Percentiles rank a stretch among this genome's conserved stretches.
These are phyloP conservation scores for Exocentrus adspersus DNA, from an alignment of 2,888 invertebrate species.

Conservation along the genomic window DNA sequence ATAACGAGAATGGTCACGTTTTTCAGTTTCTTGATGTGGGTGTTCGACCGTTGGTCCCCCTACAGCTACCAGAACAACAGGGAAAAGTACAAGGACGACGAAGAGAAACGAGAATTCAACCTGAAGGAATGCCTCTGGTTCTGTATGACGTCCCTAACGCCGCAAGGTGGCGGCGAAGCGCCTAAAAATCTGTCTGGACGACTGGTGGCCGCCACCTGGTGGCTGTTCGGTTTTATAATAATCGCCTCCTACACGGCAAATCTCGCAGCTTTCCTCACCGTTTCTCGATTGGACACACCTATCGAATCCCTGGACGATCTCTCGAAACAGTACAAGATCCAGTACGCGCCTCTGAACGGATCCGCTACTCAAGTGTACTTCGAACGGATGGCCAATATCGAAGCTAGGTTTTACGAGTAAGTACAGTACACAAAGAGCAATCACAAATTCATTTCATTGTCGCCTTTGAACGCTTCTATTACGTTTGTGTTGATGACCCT, in stretches of 20 bases:
- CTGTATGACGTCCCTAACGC: conserved; percentile 97
- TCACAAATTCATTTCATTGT: no score
- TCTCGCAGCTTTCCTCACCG: conserved; percentile 95
- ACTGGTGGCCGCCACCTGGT: conserved; percentile 97
- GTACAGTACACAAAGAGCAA: no score
- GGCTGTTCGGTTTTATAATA: conserved; percentile 98
- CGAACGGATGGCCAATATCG: conserved; percentile 94
- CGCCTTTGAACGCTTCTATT: background rate
- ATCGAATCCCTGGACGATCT: conserved; percentile 94
- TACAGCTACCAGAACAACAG: conserved; percentile 96
- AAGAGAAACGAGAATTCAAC: conserved; percentile 93
- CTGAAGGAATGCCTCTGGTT: conserved; percentile 98
- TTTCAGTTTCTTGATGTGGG: conserved; percentile 89
- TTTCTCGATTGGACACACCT: conserved; percentile 90
- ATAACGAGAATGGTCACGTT: background rate
- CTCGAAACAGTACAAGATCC: conserved; percentile 90
- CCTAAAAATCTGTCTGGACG: conserved; percentile 91
- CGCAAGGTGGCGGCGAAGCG: conserved; percentile 94
- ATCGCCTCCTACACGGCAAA: conserved; percentile 99
- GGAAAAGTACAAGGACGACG: conserved; percentile 91
- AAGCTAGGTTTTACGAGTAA: conserved; percentile 93
- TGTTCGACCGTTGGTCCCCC: conserved; percentile 97
- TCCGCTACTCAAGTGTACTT: conserved; percentile 95
- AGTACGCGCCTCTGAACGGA: conserved; percentile 91
- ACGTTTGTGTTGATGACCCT: no score